Evolutionary conservation across 2,797 vertebrate genomes (phyloP).

Genomic region (Scarus forsteni): DNA sequence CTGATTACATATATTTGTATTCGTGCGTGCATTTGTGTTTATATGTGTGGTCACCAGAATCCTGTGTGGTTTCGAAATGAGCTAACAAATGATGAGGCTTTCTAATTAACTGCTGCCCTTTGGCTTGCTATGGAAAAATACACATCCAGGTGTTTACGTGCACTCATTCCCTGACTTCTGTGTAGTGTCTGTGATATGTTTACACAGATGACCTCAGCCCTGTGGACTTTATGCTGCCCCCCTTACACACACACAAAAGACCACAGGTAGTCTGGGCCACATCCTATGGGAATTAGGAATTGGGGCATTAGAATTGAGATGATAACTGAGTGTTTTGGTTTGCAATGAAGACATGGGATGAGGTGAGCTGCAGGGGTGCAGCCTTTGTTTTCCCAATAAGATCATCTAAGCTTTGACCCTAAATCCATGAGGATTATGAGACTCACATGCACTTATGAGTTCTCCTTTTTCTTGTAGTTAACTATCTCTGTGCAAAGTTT

Average conservation of each 20-base stretch:
- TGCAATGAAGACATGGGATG: slow-evolving; percentile 6
- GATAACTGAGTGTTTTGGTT: slow-evolving; percentile 2
- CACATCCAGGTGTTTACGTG: slow-evolving; percentile 13
- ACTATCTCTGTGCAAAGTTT: slow-evolving; percentile 7
- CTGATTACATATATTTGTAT: slow-evolving; percentile 15
- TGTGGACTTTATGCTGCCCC: slow-evolving; percentile 46
- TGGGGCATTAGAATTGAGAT: slow-evolving; percentile 29
- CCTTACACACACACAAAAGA: slow-evolving; percentile 9
- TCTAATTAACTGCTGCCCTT: slow-evolving; percentile 62
- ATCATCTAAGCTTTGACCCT: not conserved
- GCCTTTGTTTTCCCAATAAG: not conserved
- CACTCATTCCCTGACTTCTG: slow-evolving; percentile 39
- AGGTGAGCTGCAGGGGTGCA: slow-evolving; percentile 8
- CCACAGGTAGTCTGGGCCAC: slow-evolving; percentile 31
- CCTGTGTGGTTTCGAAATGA: slow-evolving; percentile 51
- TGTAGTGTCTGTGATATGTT: slow-evolving; percentile 66
- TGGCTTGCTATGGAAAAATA: slow-evolving; percentile 41
- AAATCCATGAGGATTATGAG: not conserved
- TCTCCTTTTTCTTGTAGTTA: not conserved
- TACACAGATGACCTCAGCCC: slow-evolving; percentile 72
- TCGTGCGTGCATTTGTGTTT: slow-evolving; percentile 1
- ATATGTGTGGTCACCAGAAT: slow-evolving; percentile 41
- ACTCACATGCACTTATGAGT: slow-evolving; percentile 5
- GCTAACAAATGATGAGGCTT: slow-evolving; percentile 49
- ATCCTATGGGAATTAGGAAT: slow-evolving; percentile 42